Evolutionary conservation across 2,888 invertebrate species (phyloP).

Genomic region (Meiosimyza platycephala): DNA sequence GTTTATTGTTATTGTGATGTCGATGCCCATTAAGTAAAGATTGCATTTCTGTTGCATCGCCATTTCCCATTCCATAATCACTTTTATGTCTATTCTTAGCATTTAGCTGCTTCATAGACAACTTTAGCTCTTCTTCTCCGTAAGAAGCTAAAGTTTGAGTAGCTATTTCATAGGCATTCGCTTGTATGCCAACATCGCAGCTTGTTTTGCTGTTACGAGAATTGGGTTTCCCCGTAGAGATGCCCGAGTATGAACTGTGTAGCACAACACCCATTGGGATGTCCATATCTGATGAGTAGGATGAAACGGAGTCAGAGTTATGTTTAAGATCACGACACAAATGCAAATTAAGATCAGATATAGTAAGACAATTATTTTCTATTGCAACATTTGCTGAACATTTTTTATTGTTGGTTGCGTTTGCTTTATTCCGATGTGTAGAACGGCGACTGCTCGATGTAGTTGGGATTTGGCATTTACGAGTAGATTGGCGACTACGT

Average conservation of each 20-base stretch:
- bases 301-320: constrained; percentile 58
- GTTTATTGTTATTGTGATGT: constrained; percentile 43
- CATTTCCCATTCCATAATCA: constrained; percentile 45
- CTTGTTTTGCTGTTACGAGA: constrained; percentile 70
- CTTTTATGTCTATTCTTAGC: constrained; percentile 57
- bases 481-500: constrained; percentile 53
- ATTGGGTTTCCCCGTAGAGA: constrained; percentile 67
- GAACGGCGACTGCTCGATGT: constrained; percentile 40
- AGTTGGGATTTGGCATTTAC: constrained; percentile 49
- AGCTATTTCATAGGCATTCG: constrained; percentile 70
- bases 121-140: constrained; percentile 58
- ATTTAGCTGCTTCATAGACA: constrained; percentile 59
- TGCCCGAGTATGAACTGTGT: constrained; percentile 68
- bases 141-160: constrained; percentile 64
- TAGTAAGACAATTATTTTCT: constrained; percentile 47
- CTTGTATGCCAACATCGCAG: constrained; percentile 72
- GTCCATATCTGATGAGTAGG: constrained; percentile 68
- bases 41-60: constrained; percentile 59
- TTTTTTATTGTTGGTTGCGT: constrained; percentile 40
- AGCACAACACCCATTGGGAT: constrained; percentile 57
- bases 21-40: constrained; percentile 50
- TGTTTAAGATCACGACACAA: constrained; percentile 50
- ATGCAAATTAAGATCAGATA: constrained; percentile 60
- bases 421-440: constrained; percentile 40
- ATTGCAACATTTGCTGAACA: constrained; percentile 45